Evolutionary conservation across 2,113 vertebrate species (phyloP).

Genomic region (Phylloscopus trochiloides): DNA sequence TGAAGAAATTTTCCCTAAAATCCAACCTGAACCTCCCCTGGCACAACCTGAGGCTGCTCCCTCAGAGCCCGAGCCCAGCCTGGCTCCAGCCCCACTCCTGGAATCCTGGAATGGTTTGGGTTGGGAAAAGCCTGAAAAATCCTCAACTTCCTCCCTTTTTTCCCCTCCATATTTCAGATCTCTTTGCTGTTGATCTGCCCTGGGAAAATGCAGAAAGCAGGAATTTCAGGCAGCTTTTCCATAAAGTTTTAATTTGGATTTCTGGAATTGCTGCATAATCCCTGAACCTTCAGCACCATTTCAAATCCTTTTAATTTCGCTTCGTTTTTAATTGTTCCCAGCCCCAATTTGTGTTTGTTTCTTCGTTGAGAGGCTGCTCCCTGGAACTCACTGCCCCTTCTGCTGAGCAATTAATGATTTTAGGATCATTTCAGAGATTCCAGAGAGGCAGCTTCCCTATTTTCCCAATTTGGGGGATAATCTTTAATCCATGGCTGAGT

Average conservation of each 20-base stretch:
- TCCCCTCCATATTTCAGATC: neutral
- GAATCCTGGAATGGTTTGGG: neutral
- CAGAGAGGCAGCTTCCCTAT: neutral
- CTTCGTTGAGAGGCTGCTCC: neutral
- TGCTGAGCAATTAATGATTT: neutral
- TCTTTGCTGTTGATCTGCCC: neutral
- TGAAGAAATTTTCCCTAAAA: neutral
- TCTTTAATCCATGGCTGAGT: neutral
- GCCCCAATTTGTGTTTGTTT: neutral
- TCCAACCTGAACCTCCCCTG: neutral
- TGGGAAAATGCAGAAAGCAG: accelerated
- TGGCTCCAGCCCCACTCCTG: no score
- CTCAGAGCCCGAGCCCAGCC: no score
- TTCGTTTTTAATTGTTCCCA: neutral
- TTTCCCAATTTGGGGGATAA: neutral
- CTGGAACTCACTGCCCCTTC: neutral
- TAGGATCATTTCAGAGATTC: neutral
- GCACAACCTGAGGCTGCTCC: no score
- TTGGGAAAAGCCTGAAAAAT: neutral
- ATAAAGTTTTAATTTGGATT: neutral
- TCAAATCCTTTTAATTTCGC: neutral
- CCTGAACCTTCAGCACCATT: neutral
- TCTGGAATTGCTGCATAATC: accelerated
- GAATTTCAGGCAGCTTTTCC: neutral
- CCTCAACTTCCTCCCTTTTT: no score